Percentiles rank a stretch among this genome's conserved stretches.
Evolutionary conservation across 2,888 invertebrate genomes (phyloP).

Genomic region (Cephalotes varians): DNA sequence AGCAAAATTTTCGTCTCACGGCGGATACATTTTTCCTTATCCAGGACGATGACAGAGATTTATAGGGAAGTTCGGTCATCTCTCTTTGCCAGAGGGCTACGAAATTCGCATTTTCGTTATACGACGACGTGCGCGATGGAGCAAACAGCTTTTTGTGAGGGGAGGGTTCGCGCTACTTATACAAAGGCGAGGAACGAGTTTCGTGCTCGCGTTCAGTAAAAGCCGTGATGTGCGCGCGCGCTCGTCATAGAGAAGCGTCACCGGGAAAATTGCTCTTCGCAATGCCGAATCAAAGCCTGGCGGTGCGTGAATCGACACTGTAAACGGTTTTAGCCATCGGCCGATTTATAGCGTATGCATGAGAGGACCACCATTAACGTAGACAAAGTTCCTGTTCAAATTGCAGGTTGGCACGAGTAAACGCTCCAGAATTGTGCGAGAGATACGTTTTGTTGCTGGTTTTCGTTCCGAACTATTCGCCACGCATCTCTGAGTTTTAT

Average conservation of each 20-base stretch:
- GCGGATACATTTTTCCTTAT: constrained; percentile 37
- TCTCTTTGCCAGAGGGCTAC: constrained; percentile 9
- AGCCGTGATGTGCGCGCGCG: constrained; percentile 32
- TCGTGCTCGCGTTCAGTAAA: constrained; percentile 49
- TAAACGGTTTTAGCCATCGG: constrained; percentile 63
- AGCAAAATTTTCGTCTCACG: constrained; percentile 41
- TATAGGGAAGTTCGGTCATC: constrained; percentile 38
- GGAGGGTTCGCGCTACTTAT: constrained; percentile 6
- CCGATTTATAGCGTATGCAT: constrained; percentile 63
- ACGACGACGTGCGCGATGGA: background rate
- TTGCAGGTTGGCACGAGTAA: constrained; percentile 46
- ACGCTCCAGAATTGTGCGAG: constrained; percentile 39
- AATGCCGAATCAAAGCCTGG: constrained; percentile 66
- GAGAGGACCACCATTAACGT: constrained; percentile 60
- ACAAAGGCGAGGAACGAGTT: constrained; percentile 35
- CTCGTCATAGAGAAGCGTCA: constrained; percentile 53
- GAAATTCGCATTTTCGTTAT: constrained; percentile 41
- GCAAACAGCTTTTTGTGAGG: constrained; percentile 15
- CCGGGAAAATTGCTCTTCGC: constrained; percentile 68
- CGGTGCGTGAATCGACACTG: constrained; percentile 67
- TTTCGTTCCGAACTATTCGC: constrained; percentile 34
- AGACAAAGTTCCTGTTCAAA: constrained; percentile 61
- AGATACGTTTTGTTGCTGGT: constrained; percentile 48
- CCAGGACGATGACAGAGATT: constrained; percentile 26
- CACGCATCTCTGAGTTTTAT: constrained; percentile 15